Base-by-base conservation (phyloP, 2,797 vertebrate species). In the Lophura swinhoii region DNA sequence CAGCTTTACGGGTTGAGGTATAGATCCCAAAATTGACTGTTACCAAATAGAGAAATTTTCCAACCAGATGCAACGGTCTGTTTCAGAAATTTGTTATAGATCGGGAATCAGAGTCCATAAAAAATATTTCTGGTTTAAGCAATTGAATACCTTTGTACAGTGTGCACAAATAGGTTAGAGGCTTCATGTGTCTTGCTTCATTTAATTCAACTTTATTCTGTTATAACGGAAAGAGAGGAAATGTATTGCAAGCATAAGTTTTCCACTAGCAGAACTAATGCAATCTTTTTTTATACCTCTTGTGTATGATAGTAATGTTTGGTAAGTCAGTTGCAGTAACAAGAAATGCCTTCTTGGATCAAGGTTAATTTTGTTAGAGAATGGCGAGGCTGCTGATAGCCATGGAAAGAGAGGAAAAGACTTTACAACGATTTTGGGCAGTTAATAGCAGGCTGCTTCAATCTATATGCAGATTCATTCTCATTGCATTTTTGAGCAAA, bases 291-390 rank as follows among this genome's bases (percentile, higher is more conserved):
- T 80, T 13, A 29, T 59, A 60, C n/a, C 28, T 51, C 37, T 69
- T 84, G 37, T 2, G 1, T 81, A 5, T 71, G 77, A 53, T 73
- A 74, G 15, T 92, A 35, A 59, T 70, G 37, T 59, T 90, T 1
- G 3, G 16, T 35, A 69, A 91, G 60, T 66, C 44, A 46, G 62
- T 91, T 10, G 1, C 26, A 51, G 84, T 69, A 83, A 83, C 58
- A 67, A 72, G 67, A 66, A 64, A 43, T 64, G 5, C 31, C 58
- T 84, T 68, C 58, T 84, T 71, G 39, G 39, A 60, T 72, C 8
- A 24, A 62, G 66, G 46, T 74, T 83, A 77, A 49, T 94, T 97
- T 88, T 93, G 16, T 81, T 88, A 20, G 62, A 31, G 87, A 56
- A n/a, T 29, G 37, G 15, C n/a, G 63, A 80, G 48, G 33, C 56